Base-by-base conservation (phyloP, 2,797 vertebrate genomes). In the Antennarius maculatus region DNA sequence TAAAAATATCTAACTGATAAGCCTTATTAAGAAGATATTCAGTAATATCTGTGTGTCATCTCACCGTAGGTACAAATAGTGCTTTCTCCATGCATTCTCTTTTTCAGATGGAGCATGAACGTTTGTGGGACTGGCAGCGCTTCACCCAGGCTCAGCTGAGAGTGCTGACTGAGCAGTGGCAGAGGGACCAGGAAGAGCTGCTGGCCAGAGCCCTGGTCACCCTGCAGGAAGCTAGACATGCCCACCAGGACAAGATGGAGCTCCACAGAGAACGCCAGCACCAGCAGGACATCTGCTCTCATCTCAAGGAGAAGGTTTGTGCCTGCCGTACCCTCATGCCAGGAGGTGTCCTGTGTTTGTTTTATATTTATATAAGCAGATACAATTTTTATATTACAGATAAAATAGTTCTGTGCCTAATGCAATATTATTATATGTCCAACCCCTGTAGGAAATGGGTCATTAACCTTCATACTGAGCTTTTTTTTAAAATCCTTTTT, bases 261-360 rank as follows among this genome's bases (percentile, higher is more conserved):
- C 68, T 93, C 84, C 92, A 93, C 50, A 84, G 86, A 66, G 91
- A 92, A 81, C 93, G 91, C 29, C 92, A 82, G 63, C 92, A 88
- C 69, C 97, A 97, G 17, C 94, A 95, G 87, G 91, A 96, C 75
- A 83, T 95, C 69, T 98, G 96, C 81, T 90, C 80, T 12, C 90
- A 85, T 28, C 94, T 99, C 81, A 95, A 91, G 84, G 91, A 92
- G 72, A 96, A 97, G 94, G 97, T 99, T 42, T 75, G 86, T 61
- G 27, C n/a, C 27, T 68, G 41, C 14, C 62, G 10, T 17, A 54
- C 54, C 37, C 51, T 60, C 27, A 47, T 17, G 29, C 7, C 29
- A 29, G 18, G 37, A 51, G 51, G 18, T 60, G 27, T 62, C 46
- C 56, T 27, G 29, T 43, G 50, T 70, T 41, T 14, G 18, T 43